Evolutionary conservation across 2,888 invertebrate genomes (phyloP), one percentile per base, ranked within the genome.

Genomic region (Rhopalosiphum nymphaeae): DNA sequence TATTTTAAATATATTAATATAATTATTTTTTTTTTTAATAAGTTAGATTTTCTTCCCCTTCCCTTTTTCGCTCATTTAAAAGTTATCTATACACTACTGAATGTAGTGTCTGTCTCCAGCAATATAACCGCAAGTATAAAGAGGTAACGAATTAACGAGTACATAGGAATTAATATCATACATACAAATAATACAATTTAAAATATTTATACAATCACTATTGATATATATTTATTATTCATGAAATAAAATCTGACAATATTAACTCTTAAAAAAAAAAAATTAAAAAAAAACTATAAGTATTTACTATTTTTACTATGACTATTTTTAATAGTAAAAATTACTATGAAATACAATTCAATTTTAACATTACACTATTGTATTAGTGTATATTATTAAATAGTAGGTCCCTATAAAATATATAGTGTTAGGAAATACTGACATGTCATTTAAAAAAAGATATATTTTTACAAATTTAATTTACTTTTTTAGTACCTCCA

Each of bases 401-500:
- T 67, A 21, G 16, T 78, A 36, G 16, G 78, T 36, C 2, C 1
- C n/a, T 61, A 61, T 0, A 16, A 3, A 13, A 11, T 61, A 29
- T 16, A 36, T 67, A 36, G 21, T 36, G 1, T 9, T 78, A 21
- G 7, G 7, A 67, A 36, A 78, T 36, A 21, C 78, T 78, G 78
- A 7, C 36, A 36, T 78, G 2, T 7, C 21, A 36, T 78, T 78
- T 7, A 3, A 7, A 36, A 78, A 78, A 36, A 78, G 2, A 36
- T 1, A 67, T 36, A 78, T 78, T 78, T 78, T 78, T 21, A 78
- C 36, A 78, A 67, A 36, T 78, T 36, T 16, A 46, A 90, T 89
- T 94, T 94, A 94, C 94, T 94, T 94, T 96, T 96, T 94, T 96
- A 98, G 98, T 98, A 95, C 98, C 98, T 57, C 98, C 98, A 94